A percentile compares a stretch with the other conserved stretches of the same genome.
Evolutionary conservation across 2,797 vertebrate genomes (phyloP).

Genomic region (Aphelocoma californica): DNA sequence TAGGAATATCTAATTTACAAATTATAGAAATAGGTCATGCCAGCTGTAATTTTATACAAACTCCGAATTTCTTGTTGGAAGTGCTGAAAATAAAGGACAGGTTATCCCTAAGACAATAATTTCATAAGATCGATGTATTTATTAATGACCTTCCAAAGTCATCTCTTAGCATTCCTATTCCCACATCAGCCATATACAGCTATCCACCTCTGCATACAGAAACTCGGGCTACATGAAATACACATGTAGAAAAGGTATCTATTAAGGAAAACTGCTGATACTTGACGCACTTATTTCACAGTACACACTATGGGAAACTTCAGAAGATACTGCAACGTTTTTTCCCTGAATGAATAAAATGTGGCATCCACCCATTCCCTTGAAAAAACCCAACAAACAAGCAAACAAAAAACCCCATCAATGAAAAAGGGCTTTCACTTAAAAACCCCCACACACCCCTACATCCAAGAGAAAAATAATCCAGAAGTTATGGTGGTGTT

Average conservation of each 20-base stretch:
- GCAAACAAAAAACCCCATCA: not conserved
- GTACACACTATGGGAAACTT: not conserved
- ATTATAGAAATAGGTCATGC: not conserved
- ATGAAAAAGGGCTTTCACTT: not conserved
- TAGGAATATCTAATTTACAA: not conserved
- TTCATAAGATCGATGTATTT: constrained; percentile 7
- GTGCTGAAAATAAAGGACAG: not conserved
- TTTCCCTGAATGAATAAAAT: not conserved
- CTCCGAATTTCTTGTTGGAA: not conserved
- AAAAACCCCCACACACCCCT: not conserved
- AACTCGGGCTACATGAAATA: not conserved
- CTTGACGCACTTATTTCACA: not conserved
- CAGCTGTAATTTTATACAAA: not conserved
- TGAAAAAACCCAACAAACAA: not conserved
- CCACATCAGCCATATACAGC: not conserved
- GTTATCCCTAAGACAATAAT: not conserved
- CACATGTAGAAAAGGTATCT: not conserved
- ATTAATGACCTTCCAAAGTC: constrained; percentile 35
- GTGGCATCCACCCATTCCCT: not conserved
- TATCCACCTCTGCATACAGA: not conserved
- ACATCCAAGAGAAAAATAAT: not conserved
- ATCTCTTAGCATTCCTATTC: not conserved
- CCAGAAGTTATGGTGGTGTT: not conserved
- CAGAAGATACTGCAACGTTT: not conserved
- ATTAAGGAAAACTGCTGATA: not conserved